A percentile compares a stretch with the other conserved stretches of the same genome.
phyloP scores from a whole-genome alignment of 2,113 vertebrate species.

The pig (Sus scrofa) region T2T-Sscrofa CM000819.6:94187001-94187500 shows the following conservation, averaged over 20 bases:
- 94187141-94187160: background rate
- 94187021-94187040: background rate
- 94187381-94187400: background rate
- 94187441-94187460: too few relatives aligned
- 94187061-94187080: background rate
- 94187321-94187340: rapidly evolving
- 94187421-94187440: background rate
- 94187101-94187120: background rate
- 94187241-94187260: background rate
- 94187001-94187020: background rate
- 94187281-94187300: too few relatives aligned
- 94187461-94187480: too few relatives aligned
- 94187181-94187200: background rate
- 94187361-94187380: background rate
- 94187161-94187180: background rate
- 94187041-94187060: background rate
- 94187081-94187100: background rate
- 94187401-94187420: rapidly evolving
- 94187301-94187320: background rate
- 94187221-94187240: background rate
- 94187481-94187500: too few relatives aligned
- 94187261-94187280: background rate
- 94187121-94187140: background rate
- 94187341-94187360: background rate
- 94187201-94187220: background rate